These are phyloP conservation scores for Setipinna tenuifilis DNA, from an alignment of 2,797 vertebrate species.

Conservation along the genomic window DNA sequence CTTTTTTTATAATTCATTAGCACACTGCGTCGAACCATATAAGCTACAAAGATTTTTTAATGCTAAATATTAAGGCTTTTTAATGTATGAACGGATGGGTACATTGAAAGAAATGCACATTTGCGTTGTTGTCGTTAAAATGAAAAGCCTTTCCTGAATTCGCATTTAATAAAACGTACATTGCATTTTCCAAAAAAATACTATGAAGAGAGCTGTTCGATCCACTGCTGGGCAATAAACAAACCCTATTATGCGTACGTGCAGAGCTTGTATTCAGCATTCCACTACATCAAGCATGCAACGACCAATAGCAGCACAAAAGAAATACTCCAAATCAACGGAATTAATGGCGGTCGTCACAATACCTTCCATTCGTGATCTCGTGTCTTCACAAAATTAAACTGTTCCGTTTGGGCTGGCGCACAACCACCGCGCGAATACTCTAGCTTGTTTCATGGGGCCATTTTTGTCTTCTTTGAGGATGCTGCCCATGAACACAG, in stretches of 20 bases:
- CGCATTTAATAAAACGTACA: neutral
- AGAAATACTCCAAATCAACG: neutral
- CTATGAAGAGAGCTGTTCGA: neutral
- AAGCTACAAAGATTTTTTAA: neutral
- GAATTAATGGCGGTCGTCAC: neutral
- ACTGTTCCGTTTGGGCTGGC: neutral
- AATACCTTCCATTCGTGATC: neutral
- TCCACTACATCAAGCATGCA: neutral
- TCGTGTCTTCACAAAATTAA: neutral
- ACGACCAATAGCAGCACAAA: constrained; percentile 1
- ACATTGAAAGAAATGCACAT: neutral
- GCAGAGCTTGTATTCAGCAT: constrained; percentile 11
- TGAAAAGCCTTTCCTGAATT: neutral
- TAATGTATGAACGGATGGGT: neutral
- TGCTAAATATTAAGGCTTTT: neutral
- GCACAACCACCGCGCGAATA: neutral
- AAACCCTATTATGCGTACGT: neutral
- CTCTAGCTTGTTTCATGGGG: constrained; percentile 6
- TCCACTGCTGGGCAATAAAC: neutral
- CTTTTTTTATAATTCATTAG: neutral
- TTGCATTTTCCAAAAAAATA: neutral
- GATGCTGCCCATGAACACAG: neutral
- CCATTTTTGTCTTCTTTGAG: neutral
- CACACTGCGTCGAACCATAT: neutral
- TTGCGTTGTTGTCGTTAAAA: neutral